phyloP scores from a whole-genome alignment of 2,797 vertebrate species.

The Mus spretus region DNA sequence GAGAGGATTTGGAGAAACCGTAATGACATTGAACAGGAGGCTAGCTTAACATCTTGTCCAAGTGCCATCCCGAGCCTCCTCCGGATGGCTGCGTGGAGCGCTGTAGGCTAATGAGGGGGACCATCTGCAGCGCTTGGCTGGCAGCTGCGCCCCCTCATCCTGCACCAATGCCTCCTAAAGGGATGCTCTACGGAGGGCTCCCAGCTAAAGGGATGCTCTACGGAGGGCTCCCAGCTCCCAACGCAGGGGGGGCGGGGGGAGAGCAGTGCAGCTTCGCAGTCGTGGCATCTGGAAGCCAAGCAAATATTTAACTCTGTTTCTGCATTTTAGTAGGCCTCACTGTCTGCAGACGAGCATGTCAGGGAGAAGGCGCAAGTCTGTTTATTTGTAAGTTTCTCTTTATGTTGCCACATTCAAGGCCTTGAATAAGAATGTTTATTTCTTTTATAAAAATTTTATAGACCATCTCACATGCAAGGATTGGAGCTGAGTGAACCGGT shows the following conservation, averaged over 20 bases:
- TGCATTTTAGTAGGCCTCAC: not conserved
- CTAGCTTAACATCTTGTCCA: slow-evolving; percentile 83
- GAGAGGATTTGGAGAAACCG: slow-evolving; percentile 68
- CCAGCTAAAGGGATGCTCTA: slow-evolving; percentile 62
- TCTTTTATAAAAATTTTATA: slow-evolving; percentile 63
- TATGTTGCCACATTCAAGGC: slow-evolving; percentile 48
- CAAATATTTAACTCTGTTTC: slow-evolving; percentile 40
- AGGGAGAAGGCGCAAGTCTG: not conserved
- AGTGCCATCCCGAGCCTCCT: slow-evolving; percentile 81
- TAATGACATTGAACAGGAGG: slow-evolving; percentile 86
- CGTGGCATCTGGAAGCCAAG: slow-evolving; percentile 58
- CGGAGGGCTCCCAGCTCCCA: slow-evolving; percentile 32
- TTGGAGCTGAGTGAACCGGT: not conserved
- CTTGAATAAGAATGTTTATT: slow-evolving; percentile 42
- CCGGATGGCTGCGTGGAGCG: slow-evolving; percentile 82
- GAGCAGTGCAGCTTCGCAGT: not conserved
- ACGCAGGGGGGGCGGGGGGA: not conserved
- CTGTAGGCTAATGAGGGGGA: slow-evolving; percentile 86
- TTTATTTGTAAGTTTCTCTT: slow-evolving; percentile 58
- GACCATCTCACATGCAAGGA: slow-evolving; percentile 44
- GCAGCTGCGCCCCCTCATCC: slow-evolving; percentile 84
- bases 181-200: slow-evolving; percentile 67
- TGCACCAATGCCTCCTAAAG: slow-evolving; percentile 75
- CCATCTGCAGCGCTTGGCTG: slow-evolving; percentile 86
- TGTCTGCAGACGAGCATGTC: slow-evolving; percentile 10